phyloP scores from a whole-genome alignment of 2,888 invertebrate species.

The Syritta pipiens region DNA sequence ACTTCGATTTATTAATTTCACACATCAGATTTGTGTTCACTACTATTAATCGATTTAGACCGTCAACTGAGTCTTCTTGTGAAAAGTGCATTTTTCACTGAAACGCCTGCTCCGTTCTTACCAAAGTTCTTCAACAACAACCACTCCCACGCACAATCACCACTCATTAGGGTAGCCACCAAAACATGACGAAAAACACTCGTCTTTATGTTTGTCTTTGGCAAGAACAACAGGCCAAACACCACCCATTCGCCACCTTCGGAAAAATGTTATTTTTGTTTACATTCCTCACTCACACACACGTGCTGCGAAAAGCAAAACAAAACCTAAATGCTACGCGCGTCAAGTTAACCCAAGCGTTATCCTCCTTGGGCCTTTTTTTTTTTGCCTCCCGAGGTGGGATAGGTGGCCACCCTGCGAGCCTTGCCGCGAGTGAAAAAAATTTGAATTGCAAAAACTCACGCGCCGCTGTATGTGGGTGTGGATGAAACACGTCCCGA shows the following conservation, averaged over 20 bases:
- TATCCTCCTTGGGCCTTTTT: slow-evolving; percentile 8
- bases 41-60: too few species aligned
- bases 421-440: not conserved
- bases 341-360: slow-evolving; percentile 4
- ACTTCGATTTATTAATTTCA: too few species aligned
- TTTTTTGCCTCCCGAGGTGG: not conserved
- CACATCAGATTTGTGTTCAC: too few species aligned
- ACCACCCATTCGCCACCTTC: not conserved
- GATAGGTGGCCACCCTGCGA: not conserved
- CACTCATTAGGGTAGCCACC: too few species aligned
- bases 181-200: not conserved
- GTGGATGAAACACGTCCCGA: not conserved
- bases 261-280: slow-evolving; percentile 13
- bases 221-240: too few species aligned
- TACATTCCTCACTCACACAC: not conserved
- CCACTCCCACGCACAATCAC: too few species aligned
- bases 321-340: not conserved
- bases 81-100: too few species aligned
- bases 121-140: too few species aligned
- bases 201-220: slow-evolving; percentile 1
- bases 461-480: not conserved
- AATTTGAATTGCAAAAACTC: slow-evolving; percentile 41
- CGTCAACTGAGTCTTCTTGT: too few species aligned
- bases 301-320: not conserved
- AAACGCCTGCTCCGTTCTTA: too few species aligned